These are phyloP conservation scores for Listronotus oregonensis DNA, from an alignment of 1,140 invertebrate species.

Conservation along the genomic window DNA sequence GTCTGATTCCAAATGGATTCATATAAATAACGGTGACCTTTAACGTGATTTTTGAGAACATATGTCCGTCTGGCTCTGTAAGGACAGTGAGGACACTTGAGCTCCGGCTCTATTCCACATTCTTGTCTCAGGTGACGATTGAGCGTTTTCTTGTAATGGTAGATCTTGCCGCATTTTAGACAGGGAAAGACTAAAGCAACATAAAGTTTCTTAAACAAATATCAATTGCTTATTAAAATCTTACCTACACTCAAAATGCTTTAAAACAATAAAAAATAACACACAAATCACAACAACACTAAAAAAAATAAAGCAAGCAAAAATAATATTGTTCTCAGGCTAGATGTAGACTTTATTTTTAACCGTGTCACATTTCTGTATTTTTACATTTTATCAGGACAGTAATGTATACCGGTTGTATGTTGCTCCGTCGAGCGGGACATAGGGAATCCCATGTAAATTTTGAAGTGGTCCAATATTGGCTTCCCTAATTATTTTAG, in stretches of 20 bases:
- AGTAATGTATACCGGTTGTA: no score
- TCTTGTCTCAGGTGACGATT: conserved; percentile 62
- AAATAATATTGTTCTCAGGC: no score
- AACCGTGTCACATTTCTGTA: no score
- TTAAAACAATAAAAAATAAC: conserved; percentile 16
- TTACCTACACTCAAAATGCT: conserved; percentile 12
- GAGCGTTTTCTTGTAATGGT: conserved; percentile 61
- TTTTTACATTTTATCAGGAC: no score
- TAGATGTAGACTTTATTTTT: no score
- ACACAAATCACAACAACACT: background rate
- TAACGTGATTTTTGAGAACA: conserved; percentile 48
- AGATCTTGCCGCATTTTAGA: conserved; percentile 62
- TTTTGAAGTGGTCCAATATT: no score
- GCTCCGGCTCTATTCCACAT: conserved; percentile 64
- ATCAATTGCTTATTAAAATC: no score
- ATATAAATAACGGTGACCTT: conserved; percentile 45
- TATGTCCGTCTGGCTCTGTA: conserved; percentile 50
- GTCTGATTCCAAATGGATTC: conserved; percentile 29
- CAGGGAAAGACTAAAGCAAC: conserved; percentile 52
- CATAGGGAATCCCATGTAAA: no score
- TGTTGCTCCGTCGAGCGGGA: no score
- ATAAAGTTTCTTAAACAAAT: background rate
- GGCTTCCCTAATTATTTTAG: no score
- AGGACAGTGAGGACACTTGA: conserved; percentile 60
- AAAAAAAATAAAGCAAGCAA: conserved; percentile 1